Conservation (phyloP, 2,888 invertebrate genomes). For the Tenodera sinensis region DNA sequence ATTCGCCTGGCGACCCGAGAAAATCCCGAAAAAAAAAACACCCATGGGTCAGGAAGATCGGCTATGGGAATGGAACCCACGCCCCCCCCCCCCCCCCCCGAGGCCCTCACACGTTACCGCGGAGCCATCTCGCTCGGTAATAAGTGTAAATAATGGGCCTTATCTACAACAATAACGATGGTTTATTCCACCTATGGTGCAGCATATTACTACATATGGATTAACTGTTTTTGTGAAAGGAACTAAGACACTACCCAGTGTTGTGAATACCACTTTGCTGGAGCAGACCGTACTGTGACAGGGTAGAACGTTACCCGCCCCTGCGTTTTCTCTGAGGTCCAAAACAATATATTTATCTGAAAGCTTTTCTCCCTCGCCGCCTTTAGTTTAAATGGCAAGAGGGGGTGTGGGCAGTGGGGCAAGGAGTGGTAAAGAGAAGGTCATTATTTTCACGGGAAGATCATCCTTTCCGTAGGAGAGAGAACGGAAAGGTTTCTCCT, state of each 20-base stretch:
- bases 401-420: neutral
- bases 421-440: neutral
- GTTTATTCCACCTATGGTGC: too few relatives aligned
- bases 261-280: neutral
- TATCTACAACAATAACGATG: too few relatives aligned
- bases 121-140: too few relatives aligned
- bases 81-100: too few relatives aligned
- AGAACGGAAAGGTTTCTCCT: neutral
- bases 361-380: neutral
- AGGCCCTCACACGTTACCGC: too few relatives aligned
- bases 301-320: neutral
- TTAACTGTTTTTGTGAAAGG: neutral
- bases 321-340: neutral
- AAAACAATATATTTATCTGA: neutral
- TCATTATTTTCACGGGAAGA: neutral
- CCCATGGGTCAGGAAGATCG: too few relatives aligned
- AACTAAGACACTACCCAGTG: neutral
- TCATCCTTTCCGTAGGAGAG: neutral
- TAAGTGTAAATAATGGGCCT: too few relatives aligned
- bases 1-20: too few relatives aligned
- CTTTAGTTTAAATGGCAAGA: neutral
- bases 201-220: too few relatives aligned
- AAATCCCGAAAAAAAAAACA: too few relatives aligned
- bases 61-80: too few relatives aligned
- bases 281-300: neutral